Evolutionary conservation across 1,140 invertebrate genomes (phyloP).

Genomic region (Adelges cooleyi): DNA sequence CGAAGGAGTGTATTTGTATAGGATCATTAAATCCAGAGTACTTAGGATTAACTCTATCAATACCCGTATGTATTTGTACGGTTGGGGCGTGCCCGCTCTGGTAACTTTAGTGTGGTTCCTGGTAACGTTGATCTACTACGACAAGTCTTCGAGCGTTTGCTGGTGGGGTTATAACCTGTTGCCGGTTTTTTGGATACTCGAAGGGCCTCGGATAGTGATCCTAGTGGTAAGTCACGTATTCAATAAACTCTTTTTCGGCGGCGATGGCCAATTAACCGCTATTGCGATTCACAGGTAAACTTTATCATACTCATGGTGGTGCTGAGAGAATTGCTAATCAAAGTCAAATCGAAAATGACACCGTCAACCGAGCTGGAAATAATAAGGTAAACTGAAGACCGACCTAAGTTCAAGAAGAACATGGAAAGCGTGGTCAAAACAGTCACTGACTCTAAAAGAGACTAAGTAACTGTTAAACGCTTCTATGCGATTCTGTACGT

Average conservation of each 20-base stretch:
- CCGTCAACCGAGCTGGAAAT: conserved; percentile 7
- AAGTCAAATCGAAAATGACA: conserved; percentile 21
- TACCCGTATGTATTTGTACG: conserved; percentile 40
- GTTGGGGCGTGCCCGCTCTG: conserved; percentile 67
- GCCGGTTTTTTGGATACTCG: conserved; percentile 73
- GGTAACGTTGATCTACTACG: conserved; percentile 46
- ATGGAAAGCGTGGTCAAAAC: too few relatives aligned
- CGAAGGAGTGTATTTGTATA: conserved; percentile 78
- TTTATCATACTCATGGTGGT: conserved; percentile 16
- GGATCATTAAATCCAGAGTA: conserved; percentile 57
- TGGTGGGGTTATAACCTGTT: conserved; percentile 76
- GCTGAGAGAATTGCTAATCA: conserved; percentile 3
- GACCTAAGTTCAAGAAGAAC: too few relatives aligned
- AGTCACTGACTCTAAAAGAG: too few relatives aligned
- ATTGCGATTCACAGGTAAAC: background rate
- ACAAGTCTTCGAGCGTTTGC: conserved; percentile 46
- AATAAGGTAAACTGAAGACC: conserved; percentile 22
- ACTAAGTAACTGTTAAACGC: too few relatives aligned
- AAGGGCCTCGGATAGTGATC: conserved; percentile 64
- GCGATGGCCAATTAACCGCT: too few relatives aligned
- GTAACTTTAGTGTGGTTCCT: conserved; percentile 61
- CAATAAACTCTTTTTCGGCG: too few relatives aligned
- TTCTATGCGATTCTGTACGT: too few relatives aligned
- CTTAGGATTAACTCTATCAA: conserved; percentile 21
- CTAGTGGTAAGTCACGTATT: conserved; percentile 51